Evolutionary conservation across 1,140 invertebrate species (phyloP), one percentile per base, ranked within the genome.

Genomic region (Lepidurus apus): DNA sequence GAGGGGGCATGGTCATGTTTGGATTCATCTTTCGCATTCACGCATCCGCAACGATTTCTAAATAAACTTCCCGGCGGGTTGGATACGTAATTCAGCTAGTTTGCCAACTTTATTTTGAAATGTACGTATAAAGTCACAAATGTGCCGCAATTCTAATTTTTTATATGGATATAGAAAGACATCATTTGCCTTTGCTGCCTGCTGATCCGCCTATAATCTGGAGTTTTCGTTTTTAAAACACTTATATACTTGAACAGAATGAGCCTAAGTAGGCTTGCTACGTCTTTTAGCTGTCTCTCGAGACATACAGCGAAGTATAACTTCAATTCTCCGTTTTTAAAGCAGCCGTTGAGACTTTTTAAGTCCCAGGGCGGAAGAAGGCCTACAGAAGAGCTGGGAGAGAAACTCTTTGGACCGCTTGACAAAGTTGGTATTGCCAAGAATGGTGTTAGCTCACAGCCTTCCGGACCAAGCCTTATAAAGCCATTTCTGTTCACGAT

Each of bases 401-500:
- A 65, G 53, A 65, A 65, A 65, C 53, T 65, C 21, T 65, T 65
- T 17, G 53, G 53, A 7, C 53, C 53, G 21, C n/a, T 65, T n/a
- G 53, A 65, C 21, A 65, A 65, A 65, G 53, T 65, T 13, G 53
- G 53, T 7, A 65, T 65, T 65, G 53, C 53, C 53, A 65, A 17
- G 53, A 65, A 65, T 65, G 53, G 53, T 65, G 13, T 65, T n/a
- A 65, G 21, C 21, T 65, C 53, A 13, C 53, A 65, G 53, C 8
- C 53, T 13, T 17, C 53, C 6, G 2, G 53, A 7, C 53, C 53
- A n/a, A 65, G 44, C 53, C 11, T 77, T 45, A 21, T 77, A 34
- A 42, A 45, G 44, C 76, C 76, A 34, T 42, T 77, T n/a, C 42
- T 77, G 44, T 77, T 77, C 34, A 77, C 76, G 7, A 26, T 17